Conservation (phyloP, 2,888 invertebrate genomes). For the Crocallis elinguaria region DNA sequence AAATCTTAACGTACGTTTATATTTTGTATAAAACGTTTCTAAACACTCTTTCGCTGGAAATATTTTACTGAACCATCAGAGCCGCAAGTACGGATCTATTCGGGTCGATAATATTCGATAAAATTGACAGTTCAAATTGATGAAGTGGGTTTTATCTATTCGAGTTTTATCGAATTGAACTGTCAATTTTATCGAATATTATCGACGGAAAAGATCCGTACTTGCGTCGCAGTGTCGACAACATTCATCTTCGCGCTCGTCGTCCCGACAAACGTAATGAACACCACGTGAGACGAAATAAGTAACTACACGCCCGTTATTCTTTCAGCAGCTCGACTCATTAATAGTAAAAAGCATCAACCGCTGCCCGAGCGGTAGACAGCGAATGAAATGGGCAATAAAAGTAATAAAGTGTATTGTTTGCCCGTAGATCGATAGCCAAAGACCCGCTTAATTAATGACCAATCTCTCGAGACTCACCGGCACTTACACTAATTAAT, state of each 20-base stretch:
- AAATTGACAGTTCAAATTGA: too few relatives aligned
- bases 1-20: too few relatives aligned
- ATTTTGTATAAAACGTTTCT: too few relatives aligned
- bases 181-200: too few relatives aligned
- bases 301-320: constrained; percentile 46
- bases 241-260: constrained; percentile 24
- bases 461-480: constrained; percentile 79
- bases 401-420: constrained; percentile 80
- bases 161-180: too few relatives aligned
- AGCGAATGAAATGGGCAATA: constrained; percentile 72
- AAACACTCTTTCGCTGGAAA: too few relatives aligned
- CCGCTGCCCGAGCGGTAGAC: constrained; percentile 54
- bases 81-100: too few relatives aligned
- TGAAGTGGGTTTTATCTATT: too few relatives aligned
- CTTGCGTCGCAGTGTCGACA: constrained; percentile 19
- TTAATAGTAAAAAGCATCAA: constrained; percentile 62
- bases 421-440: constrained; percentile 76
- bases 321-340: constrained; percentile 45
- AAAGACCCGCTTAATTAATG: constrained; percentile 80
- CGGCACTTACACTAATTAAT: constrained; percentile 82
- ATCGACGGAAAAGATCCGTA: too few relatives aligned
- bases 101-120: too few relatives aligned
- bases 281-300: constrained; percentile 37
- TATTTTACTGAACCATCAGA: too few relatives aligned
- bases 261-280: constrained; percentile 32